Conservation (phyloP, 2,113 vertebrate species). For the Athene noctua region DNA sequence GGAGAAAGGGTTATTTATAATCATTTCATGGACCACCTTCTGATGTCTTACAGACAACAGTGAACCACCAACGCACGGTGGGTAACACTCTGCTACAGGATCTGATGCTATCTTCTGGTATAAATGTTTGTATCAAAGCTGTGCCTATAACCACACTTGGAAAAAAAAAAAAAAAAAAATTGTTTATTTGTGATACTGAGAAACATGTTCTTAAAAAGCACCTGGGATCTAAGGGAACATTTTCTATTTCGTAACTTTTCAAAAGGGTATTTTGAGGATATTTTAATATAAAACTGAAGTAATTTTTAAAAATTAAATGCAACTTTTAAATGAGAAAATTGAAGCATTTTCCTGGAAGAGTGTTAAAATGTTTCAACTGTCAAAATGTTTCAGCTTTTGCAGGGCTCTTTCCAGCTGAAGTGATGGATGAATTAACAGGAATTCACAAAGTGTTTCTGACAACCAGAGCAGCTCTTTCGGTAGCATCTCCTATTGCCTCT, state of each 20-base stretch:
- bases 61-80: background rate
- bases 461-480: background rate
- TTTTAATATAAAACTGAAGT: background rate
- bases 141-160: background rate
- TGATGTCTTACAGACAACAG: background rate
- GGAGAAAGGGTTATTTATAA: background rate
- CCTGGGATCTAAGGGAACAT: background rate
- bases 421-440: background rate
- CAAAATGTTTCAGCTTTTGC: conserved; percentile 30
- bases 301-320: background rate
- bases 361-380: background rate
- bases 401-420: background rate
- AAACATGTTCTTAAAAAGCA: background rate
- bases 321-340: conserved; percentile 11
- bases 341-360: background rate
- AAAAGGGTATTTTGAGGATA: background rate
- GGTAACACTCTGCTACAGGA: background rate
- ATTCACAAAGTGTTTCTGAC: background rate
- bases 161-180: too few species aligned
- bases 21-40: background rate
- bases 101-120: background rate
- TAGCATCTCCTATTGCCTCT: background rate
- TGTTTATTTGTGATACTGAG: background rate
- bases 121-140: background rate
- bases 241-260: background rate